Conservation (phyloP, 2,113 vertebrate species). For the Phrynocephalus versicolor region DNA sequence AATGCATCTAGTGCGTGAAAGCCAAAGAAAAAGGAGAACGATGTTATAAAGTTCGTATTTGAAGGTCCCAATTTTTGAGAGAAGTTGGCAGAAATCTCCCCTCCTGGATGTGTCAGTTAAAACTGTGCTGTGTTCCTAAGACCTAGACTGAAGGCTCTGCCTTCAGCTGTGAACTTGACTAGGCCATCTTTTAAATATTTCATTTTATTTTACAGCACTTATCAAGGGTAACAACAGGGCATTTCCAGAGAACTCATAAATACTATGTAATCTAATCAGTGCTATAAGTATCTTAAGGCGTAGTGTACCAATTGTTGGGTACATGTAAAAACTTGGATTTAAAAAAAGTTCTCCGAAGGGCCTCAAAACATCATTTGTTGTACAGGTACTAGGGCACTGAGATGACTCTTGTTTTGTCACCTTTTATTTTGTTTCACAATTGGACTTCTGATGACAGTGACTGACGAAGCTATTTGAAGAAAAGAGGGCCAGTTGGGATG, state of each 20-base stretch:
- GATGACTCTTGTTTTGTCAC: no score
- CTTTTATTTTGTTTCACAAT: background rate
- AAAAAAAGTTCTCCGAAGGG: background rate
- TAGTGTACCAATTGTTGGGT: background rate
- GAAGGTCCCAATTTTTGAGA: background rate
- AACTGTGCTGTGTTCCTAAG: no score
- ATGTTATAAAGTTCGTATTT: background rate
- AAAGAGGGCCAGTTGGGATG: no score
- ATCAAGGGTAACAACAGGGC: background rate
- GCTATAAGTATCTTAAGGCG: background rate
- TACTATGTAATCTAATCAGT: background rate
- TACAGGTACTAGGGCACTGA: no score
- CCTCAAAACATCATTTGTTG: background rate
- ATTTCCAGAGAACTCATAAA: background rate
- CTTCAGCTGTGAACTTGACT: background rate
- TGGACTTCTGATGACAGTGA: background rate
- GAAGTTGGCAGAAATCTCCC: background rate
- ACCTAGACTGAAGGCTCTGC: background rate
- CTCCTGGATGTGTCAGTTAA: background rate
- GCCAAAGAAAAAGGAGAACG: background rate
- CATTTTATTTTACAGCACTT: background rate
- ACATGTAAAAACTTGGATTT: background rate
- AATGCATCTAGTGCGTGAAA: background rate
- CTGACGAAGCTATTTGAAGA: no score
- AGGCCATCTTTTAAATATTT: background rate